Evolutionary conservation across 2,113 vertebrate genomes (phyloP).

Genomic region (Nesogale talazaci): DNA sequence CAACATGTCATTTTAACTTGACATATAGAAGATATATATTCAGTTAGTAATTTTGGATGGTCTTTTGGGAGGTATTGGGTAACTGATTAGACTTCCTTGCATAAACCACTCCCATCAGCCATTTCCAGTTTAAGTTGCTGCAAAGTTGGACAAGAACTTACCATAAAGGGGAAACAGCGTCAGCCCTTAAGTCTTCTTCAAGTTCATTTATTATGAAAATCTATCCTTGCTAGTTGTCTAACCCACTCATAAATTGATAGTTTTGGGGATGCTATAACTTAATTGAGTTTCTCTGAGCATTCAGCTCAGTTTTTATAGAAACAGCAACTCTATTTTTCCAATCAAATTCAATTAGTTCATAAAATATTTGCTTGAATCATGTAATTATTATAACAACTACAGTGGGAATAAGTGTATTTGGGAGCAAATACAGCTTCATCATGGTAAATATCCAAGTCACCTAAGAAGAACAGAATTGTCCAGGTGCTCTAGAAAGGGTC

Average conservation of each 20-base stretch:
- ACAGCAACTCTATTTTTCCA: slow-evolving; percentile 3
- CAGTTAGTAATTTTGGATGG: neutral
- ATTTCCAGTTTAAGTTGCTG: slow-evolving; percentile 4
- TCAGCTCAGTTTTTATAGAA: slow-evolving; percentile 24
- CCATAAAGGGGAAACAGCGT: neutral
- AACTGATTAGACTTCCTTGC: neutral
- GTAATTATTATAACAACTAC: neutral
- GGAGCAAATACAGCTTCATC: neutral
- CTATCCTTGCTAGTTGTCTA: neutral
- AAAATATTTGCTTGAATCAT: neutral
- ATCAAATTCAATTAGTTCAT: neutral
- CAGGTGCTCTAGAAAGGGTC: neutral
- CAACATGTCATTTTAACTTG: slow-evolving; percentile 2
- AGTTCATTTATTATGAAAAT: neutral
- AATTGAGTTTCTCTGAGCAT: neutral
- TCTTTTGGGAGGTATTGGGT: neutral
- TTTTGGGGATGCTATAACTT: neutral
- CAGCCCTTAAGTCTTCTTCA: neutral
- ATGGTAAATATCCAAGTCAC: neutral
- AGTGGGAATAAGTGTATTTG: neutral
- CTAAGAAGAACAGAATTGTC: neutral
- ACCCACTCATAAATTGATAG: neutral
- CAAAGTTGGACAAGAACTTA: neutral
- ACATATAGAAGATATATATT: neutral
- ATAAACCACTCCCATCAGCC: neutral